Base-by-base conservation (phyloP, 2,113 vertebrate species). In the Ictidomys tridecemlineatus region DNA sequence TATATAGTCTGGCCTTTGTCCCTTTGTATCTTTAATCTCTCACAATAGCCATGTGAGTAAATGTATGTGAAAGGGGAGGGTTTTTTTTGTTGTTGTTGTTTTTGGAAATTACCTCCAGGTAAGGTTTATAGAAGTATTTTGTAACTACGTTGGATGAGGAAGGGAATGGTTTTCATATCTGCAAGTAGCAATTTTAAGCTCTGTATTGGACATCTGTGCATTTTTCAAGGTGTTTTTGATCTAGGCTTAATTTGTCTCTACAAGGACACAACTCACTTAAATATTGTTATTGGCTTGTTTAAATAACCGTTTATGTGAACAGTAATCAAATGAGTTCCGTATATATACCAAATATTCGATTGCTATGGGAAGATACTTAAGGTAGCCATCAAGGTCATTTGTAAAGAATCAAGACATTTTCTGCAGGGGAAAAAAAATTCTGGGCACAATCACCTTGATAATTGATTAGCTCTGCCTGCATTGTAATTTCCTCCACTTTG, bases 171-270 rank as follows among this genome's bases (percentile, higher is more conserved):
- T 89, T 61, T 72, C 63, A 9, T 67, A 13, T 51, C 22, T 84
- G 9, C 30, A 32, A 10, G 17, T 58, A 58, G 65, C 17, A 42
- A 63, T 72, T 91, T n/a, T 22, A 85, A 89, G 11, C 20, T 26
- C 22, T 63, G 0, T 76, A 30, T 16, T 89, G 6, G 45, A 32
- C 24, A 53, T 91, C 89, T 45, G 34, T 51, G 0, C 80, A 61
- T 94, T 93, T 96, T 78, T 53, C 51, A 16, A 42, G 12, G 11
- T 93, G 85, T 51, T 76, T 85, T 72, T 72, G 39, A 82, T 91
- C 24, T 24, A 76, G 80, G 17, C 67, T 85, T 76, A 42, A 74
- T 30, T 94, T 51, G 14, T 72, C 37, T 96, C 72, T 78, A 8
- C 39, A 89, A 79, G 48, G 22, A 32, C 63, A 85, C 12, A 69